Evolutionary conservation across 2,797 vertebrate genomes (phyloP).

Genomic region (Knipowitschia caucasica): DNA sequence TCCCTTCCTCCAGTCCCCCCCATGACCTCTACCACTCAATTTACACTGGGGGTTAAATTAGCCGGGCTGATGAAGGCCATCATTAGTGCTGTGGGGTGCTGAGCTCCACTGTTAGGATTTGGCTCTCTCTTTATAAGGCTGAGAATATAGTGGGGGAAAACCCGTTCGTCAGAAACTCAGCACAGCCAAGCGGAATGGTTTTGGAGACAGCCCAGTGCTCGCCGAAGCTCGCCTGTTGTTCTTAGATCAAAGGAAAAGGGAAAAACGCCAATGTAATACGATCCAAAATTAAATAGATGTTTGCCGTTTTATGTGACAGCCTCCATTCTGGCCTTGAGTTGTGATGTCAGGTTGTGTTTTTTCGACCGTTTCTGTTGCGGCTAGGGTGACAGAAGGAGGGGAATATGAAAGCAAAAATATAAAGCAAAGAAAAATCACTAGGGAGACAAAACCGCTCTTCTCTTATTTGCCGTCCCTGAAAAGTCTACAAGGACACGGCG

Average conservation of each 20-base stretch:
- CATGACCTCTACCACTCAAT: conserved; percentile 46
- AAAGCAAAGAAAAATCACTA: background rate
- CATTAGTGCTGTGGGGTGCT: conserved; percentile 45
- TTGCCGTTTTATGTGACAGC: conserved; percentile 55
- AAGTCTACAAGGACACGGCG: conserved; percentile 22
- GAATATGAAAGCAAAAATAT: conserved; percentile 3
- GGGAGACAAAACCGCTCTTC: background rate
- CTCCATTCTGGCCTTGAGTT: conserved; percentile 47
- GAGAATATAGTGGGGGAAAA: conserved; percentile 34
- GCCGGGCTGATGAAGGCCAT: conserved; percentile 40
- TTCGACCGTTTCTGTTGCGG: conserved; percentile 16
- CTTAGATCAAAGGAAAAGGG: conserved; percentile 52
- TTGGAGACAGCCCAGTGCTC: conserved; percentile 34
- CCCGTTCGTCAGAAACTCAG: conserved; percentile 46
- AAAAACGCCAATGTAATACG: conserved; percentile 51
- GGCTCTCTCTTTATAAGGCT: conserved; percentile 11
- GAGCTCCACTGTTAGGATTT: conserved; percentile 13
- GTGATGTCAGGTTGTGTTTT: conserved; percentile 35
- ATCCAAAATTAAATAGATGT: conserved; percentile 54
- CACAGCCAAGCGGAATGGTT: conserved; percentile 19
- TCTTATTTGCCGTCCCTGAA: conserved; percentile 11
- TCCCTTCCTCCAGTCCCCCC: background rate
- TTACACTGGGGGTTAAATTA: conserved; percentile 60
- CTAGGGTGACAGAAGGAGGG: conserved; percentile 19
- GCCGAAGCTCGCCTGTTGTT: conserved; percentile 51